These are phyloP conservation scores for Eurosta solidaginis DNA, from an alignment of 1,140 invertebrate genomes.

Conservation along the genomic window DNA sequence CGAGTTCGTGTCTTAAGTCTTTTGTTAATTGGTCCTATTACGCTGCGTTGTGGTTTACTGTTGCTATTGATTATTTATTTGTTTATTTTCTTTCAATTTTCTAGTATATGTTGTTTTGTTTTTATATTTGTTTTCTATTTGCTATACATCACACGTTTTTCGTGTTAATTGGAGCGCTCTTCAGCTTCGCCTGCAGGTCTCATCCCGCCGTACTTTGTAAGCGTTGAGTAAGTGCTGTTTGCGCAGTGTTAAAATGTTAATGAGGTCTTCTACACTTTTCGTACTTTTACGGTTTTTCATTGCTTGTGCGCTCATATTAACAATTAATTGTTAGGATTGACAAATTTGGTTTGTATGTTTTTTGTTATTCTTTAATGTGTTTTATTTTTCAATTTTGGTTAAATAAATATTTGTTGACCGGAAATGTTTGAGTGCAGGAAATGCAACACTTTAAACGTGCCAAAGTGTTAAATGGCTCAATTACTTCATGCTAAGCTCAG, in stretches of 20 bases:
- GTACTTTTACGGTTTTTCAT: background rate
- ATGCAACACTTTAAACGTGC: background rate
- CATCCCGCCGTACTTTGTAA: background rate
- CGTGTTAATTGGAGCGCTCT: slow-evolving; percentile 16
- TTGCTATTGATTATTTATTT: too few species aligned
- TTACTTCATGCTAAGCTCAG: too few species aligned
- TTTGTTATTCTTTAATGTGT: background rate
- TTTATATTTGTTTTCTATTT: background rate
- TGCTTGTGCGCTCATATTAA: background rate
- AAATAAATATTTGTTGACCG: slow-evolving; percentile 14
- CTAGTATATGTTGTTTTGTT: background rate
- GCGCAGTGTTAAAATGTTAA: slow-evolving; percentile 6
- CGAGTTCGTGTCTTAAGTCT: slow-evolving; percentile 18
- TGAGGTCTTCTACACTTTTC: background rate
- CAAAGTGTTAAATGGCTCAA: background rate
- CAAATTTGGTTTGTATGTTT: too few species aligned
- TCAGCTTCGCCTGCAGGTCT: background rate
- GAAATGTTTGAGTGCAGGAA: slow-evolving; percentile 20
- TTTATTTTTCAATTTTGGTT: background rate
- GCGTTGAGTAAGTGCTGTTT: background rate
- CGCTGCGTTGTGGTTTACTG: background rate
- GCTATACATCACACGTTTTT: background rate
- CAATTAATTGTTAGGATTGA: background rate
- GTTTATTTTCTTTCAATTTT: too few species aligned
- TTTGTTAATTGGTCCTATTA: background rate